Evolutionary conservation across 2,113 vertebrate species (phyloP).

Genomic region (Sakesphorus luctuosus): DNA sequence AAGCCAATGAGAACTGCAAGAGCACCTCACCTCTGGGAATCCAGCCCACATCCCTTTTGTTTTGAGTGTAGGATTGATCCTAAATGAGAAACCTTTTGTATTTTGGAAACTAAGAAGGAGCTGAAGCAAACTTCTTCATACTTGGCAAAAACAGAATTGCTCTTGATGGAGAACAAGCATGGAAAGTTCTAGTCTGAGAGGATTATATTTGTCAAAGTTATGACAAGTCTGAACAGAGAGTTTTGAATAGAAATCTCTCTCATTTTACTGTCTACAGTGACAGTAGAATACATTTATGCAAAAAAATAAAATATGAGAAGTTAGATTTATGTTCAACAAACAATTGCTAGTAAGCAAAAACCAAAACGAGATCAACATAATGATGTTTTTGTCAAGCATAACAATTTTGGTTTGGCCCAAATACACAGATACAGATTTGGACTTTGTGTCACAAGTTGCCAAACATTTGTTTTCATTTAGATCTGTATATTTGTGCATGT

Average conservation of each 20-base stretch:
- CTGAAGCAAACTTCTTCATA: conserved; percentile 40
- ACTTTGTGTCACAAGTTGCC: conserved; percentile 48
- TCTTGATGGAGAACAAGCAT: conserved; percentile 37
- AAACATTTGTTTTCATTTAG: conserved; percentile 69
- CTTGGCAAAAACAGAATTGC: conserved; percentile 22
- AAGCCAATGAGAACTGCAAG: conserved; percentile 7
- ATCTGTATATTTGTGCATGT: conserved; percentile 30
- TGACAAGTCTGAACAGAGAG: conserved; percentile 16
- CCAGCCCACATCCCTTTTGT: conserved; percentile 48
- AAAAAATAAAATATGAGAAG: conserved; percentile 32
- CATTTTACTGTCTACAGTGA: conserved; percentile 3
- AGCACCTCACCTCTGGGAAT: conserved; percentile 33
- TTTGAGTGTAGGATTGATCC: conserved; percentile 36
- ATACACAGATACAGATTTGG: conserved; percentile 39
- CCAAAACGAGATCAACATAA: conserved; percentile 47
- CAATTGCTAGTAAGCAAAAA: conserved; percentile 61
- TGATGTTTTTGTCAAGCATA: conserved; percentile 51
- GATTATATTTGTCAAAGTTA: conserved; percentile 59
- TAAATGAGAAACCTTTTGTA: conserved; percentile 42
- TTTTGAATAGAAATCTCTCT: conserved; percentile 23
- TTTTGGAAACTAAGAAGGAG: conserved; percentile 42
- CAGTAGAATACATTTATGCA: conserved; percentile 5
- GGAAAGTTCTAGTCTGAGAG: conserved; percentile 42
- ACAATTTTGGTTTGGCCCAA: conserved; percentile 56
- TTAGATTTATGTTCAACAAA: conserved; percentile 58